Evolutionary conservation across 2,888 invertebrate species (phyloP).

Genomic region (Myathropa florea): DNA sequence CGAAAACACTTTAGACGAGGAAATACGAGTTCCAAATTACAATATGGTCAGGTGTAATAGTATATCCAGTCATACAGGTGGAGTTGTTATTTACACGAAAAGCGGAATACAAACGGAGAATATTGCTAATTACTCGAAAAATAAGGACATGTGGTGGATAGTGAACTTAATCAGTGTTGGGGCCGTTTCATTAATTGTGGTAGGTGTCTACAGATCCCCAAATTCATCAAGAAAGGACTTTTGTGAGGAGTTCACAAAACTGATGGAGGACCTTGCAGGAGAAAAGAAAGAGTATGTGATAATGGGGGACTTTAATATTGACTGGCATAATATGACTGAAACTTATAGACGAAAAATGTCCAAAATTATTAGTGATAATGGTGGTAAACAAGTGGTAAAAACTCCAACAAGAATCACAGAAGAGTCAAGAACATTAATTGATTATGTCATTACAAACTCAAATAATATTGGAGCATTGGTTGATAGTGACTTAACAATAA

Average conservation of each 20-base stretch:
- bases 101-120: neutral
- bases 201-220: neutral
- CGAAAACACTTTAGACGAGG: neutral
- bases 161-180: no score
- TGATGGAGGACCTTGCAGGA: neutral
- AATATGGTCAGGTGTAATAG: neutral
- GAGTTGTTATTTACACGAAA: neutral
- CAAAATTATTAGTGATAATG: neutral
- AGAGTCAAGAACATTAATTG: no score
- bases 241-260: neutral
- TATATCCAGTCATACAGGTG: neutral
- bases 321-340: neutral
- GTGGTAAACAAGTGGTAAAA: neutral
- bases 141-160: constrained; percentile 1
- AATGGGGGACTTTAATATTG: neutral
- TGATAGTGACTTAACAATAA: no score
- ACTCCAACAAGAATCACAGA: neutral
- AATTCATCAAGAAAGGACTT: neutral
- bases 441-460: no score
- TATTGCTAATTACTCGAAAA: neutral
- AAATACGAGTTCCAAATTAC: neutral
- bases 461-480: no score
- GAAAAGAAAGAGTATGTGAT: neutral
- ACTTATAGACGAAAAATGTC: neutral
- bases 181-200: neutral